A percentile compares a stretch with the other conserved stretches of the same genome.
Evolutionary conservation across 2,113 vertebrate species (phyloP).

Genomic region (Sinocyclocheilus maitianheensis): DNA sequence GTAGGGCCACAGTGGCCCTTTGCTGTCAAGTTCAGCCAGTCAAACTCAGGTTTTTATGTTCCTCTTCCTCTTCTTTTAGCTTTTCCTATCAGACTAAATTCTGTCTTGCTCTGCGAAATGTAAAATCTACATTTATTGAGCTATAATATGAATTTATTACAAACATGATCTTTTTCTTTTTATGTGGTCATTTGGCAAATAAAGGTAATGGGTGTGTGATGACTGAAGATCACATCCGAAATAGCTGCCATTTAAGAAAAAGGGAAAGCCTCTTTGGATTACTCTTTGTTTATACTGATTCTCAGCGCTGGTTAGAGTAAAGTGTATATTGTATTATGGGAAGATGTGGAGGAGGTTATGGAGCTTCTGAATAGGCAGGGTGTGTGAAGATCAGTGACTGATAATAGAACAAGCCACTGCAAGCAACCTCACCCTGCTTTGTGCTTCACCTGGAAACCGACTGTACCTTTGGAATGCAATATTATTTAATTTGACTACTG

Average conservation of each 20-base stretch:
- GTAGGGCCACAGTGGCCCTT: slow-evolving; percentile 42
- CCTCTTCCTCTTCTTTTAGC: slow-evolving; percentile 58
- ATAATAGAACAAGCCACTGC: slow-evolving; percentile 43
- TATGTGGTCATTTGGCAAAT: neutral
- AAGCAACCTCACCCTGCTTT: slow-evolving; percentile 24
- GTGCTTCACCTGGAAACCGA: slow-evolving; percentile 19
- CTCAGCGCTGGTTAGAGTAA: neutral
- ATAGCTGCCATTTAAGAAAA: slow-evolving; percentile 6
- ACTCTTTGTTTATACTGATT: slow-evolving; percentile 29
- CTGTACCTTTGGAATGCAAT: slow-evolving; percentile 31
- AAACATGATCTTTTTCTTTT: slow-evolving; percentile 1
- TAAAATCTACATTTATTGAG: neutral
- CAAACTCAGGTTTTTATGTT: slow-evolving; percentile 56
- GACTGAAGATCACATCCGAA: slow-evolving; percentile 18
- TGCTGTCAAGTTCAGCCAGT: slow-evolving; percentile 62
- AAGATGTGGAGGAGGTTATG: slow-evolving; percentile 20
- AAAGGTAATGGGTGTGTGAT: neutral
- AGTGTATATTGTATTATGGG: slow-evolving; percentile 27
- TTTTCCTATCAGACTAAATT: slow-evolving; percentile 30
- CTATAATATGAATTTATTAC: slow-evolving; percentile 19
- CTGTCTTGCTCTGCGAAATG: too few relatives aligned
- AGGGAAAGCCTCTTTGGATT: slow-evolving; percentile 10
- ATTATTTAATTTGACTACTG: slow-evolving; percentile 32
- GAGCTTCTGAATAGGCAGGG: slow-evolving; percentile 26
- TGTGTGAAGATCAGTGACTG: slow-evolving; percentile 33